A percentile compares a stretch with the other conserved stretches of the same genome.
phyloP scores from a whole-genome alignment of 2,113 vertebrate species.

The Corythaeola cristata region DNA sequence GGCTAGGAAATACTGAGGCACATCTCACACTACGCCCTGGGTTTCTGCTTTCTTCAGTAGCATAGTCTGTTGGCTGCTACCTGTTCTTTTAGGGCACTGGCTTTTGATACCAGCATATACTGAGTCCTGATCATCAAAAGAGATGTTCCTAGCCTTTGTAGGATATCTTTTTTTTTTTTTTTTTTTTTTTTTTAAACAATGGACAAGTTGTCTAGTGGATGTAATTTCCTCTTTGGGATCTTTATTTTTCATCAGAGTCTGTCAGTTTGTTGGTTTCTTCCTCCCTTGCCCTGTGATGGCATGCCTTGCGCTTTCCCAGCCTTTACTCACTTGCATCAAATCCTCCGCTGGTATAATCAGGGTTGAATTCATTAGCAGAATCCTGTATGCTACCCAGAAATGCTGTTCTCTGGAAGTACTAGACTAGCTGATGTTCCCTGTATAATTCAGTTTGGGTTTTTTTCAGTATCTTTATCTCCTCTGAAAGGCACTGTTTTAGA shows the following conservation, averaged over 20 bases:
- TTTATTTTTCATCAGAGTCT: background rate
- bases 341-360: background rate
- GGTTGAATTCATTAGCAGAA: background rate
- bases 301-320: background rate
- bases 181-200: background rate
- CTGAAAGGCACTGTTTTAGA: background rate
- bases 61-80: fast-evolving
- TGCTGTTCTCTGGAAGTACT: background rate
- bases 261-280: background rate
- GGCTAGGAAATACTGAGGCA: background rate
- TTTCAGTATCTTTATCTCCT: background rate
- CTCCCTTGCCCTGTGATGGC: background rate
- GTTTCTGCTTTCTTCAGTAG: background rate
- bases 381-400: background rate
- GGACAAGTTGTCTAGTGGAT: background rate
- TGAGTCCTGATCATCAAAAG: background rate
- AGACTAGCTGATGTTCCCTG: background rate
- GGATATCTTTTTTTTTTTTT: no score
- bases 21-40: background rate
- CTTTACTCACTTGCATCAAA: background rate
- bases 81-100: background rate
- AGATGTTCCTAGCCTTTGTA: background rate
- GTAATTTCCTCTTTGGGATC: background rate
- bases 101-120: background rate
- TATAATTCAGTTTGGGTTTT: background rate